phyloP scores from a whole-genome alignment of 2,113 vertebrate genomes.

The Myiopsitta monachus region DNA sequence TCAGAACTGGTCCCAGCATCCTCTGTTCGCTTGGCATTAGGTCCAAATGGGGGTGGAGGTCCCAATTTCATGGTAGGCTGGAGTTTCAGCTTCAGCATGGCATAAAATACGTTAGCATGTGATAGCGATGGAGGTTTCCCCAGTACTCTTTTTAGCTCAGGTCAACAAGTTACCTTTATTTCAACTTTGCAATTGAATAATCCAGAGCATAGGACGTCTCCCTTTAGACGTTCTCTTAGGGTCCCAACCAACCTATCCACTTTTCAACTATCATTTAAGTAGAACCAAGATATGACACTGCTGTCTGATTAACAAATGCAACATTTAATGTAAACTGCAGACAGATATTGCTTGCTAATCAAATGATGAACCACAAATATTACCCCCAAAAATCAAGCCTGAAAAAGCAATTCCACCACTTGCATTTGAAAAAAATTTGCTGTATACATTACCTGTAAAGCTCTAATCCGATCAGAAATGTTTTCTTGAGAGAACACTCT shows the following conservation, averaged over 20 bases:
- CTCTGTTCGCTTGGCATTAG: constrained; percentile 74
- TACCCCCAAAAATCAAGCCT: background rate
- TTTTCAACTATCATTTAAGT: background rate
- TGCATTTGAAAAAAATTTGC: background rate
- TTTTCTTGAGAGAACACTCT: constrained; percentile 90
- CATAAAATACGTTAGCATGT: constrained; percentile 28
- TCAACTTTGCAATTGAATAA: background rate
- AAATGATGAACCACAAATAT: background rate
- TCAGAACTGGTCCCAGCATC: constrained; percentile 80
- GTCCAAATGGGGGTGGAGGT: constrained; percentile 76
- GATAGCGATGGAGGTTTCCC: background rate
- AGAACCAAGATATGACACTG: background rate
- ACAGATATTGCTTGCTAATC: background rate
- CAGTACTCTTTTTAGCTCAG: background rate
- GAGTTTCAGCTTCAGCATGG: constrained; percentile 81
- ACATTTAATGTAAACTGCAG: background rate
- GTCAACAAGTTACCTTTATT: background rate
- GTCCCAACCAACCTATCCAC: background rate
- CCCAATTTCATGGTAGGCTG: constrained; percentile 88
- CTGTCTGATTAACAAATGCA: background rate
- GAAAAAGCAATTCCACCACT: background rate
- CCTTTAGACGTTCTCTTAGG: background rate
- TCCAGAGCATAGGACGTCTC: background rate
- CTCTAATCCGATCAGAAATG: constrained; percentile 86
- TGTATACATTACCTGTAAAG: constrained; percentile 83